These are phyloP conservation scores for Diploscapter pachys DNA, from an alignment of 1,140 invertebrate genomes.

Conservation along the genomic window DNA sequence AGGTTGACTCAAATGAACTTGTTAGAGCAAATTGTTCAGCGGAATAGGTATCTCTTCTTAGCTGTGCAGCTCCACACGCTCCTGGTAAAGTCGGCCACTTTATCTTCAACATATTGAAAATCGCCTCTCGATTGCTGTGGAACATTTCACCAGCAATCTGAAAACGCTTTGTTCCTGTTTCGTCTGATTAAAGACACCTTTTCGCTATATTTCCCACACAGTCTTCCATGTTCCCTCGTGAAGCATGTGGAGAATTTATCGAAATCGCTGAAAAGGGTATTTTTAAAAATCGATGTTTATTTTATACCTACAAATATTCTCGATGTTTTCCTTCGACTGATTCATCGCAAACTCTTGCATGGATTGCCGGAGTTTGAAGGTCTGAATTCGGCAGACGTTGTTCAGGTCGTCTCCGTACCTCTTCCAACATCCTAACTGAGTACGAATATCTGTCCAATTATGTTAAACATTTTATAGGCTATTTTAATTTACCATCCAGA, in stretches of 20 bases:
- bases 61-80: conserved; percentile 15
- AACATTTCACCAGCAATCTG: conserved; percentile 28
- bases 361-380: conserved; percentile 10
- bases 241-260: conserved; percentile 29
- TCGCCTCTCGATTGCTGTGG: conserved; percentile 25
- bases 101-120: conserved; percentile 33
- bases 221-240: conserved; percentile 21
- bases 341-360: conserved; percentile 20
- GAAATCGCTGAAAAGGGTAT: conserved; percentile 19
- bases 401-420: conserved; percentile 16
- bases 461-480: not conserved
- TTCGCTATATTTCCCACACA: conserved; percentile 9
- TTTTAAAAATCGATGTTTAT: not conserved
- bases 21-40: not conserved
- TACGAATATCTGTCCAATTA: conserved; percentile 10
- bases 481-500: conserved; percentile 13
- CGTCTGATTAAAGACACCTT: too few species aligned
- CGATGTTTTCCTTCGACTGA: conserved; percentile 27
- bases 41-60: conserved; percentile 27
- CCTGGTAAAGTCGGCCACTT: conserved; percentile 14
- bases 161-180: not conserved
- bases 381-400: conserved; percentile 18
- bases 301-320: conserved; percentile 23
- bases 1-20: too few species aligned
- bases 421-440: conserved; percentile 29